Evolutionary conservation across 1,140 invertebrate genomes (phyloP), one percentile per base, ranked within the genome.

Genomic region (Varroa destructor): DNA sequence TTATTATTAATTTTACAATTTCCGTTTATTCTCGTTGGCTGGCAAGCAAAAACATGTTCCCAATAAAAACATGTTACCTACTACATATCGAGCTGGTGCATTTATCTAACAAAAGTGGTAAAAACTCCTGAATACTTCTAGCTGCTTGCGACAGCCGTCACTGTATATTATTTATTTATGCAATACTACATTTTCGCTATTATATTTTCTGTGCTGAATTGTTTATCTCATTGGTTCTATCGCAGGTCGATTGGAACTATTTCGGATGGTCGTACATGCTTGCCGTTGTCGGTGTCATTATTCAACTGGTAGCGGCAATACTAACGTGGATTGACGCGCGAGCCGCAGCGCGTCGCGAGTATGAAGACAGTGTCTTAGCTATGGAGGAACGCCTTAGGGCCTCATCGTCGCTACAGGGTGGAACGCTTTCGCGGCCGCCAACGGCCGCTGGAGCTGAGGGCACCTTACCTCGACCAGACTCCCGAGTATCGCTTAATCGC

Each of bases 191-290:
- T 25, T 25, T 25, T 51, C 46, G 8, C 8, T 51, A 5, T 8
- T 51, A 8, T 51, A 8, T 51, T 51, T 51, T 51, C 46, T 51
- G 46, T 51, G 46, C 8, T 51, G 46, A 51, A 51, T 51, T 8
- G 4, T 51, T 8, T 51, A 5, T 8, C 4, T 51, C 46, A 8
- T 51, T 51, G 8, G 3, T 51, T 51, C 46, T 3, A 5, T 8
- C 46, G 46, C 8, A 67, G 61, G 61, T 67, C 40, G 61, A 67
- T 37, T 67, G 61, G 61, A 67, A 67, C 61, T 67, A 67, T 46
- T 67, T 67, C 61, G 61, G 61, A 12, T 67, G 61, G 61, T 67
- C 61, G 61, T 67, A 67, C 61, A 46, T 67, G 3, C 8, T 67
- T 12, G 61, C 61, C 14, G 37, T 67, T 37, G 36, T 67, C 61